phyloP scores from a whole-genome alignment of 1,140 invertebrate genomes.

The Papilio glaucus region DNA sequence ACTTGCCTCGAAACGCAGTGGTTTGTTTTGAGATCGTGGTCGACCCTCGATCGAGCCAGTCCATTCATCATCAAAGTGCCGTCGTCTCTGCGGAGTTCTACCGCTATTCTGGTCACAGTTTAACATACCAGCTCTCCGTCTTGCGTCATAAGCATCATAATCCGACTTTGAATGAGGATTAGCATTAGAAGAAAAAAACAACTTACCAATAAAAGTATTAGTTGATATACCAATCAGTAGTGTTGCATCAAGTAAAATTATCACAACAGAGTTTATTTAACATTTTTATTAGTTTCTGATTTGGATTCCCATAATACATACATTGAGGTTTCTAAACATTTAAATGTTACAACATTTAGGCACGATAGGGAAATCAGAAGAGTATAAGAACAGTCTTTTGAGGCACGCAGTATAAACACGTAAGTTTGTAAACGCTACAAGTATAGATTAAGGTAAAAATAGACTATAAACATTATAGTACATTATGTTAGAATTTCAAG shows the following conservation, averaged over 20 bases:
- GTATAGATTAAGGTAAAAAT: conserved; percentile 8
- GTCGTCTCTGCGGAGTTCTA: no score
- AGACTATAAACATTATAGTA: conserved; percentile 9
- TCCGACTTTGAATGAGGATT: no score
- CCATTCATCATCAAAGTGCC: no score
- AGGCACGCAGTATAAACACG: conserved; percentile 21
- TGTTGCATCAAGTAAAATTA: conserved; percentile 19
- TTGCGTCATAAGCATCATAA: background rate
- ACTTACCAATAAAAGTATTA: background rate
- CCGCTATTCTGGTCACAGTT: no score
- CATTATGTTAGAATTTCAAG: conserved; percentile 18
- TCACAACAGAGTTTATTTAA: background rate
- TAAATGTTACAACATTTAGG: conserved; percentile 2
- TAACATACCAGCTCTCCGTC: no score
- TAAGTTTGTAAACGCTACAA: background rate
- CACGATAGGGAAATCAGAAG: conserved; percentile 22
- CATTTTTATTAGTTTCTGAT: conserved; percentile 33
- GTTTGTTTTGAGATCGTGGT: no score
- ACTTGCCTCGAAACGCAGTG: no score
- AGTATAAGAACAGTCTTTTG: conserved; percentile 24
- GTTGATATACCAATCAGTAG: no score
- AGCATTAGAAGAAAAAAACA: no score
- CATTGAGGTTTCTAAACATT: conserved; percentile 23
- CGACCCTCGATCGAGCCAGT: no score
- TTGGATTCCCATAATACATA: background rate